phyloP scores from a whole-genome alignment of 2,797 vertebrate species.

The Protonibea diacanthus region DNA sequence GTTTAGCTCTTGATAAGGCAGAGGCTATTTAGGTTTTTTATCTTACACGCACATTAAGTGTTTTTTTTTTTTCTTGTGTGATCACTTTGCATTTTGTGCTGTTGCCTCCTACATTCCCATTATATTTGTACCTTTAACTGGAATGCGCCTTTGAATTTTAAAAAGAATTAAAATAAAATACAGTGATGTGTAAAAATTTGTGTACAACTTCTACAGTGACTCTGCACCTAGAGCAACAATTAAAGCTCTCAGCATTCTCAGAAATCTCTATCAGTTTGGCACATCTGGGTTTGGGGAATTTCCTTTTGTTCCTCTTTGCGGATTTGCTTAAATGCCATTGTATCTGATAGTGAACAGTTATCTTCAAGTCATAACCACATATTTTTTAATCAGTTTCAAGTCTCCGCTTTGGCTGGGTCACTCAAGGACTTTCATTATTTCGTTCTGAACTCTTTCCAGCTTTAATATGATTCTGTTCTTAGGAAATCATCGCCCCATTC shows the following conservation, averaged over 20 bases:
- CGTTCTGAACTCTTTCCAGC: slow-evolving; percentile 25
- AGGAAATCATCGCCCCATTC: background rate
- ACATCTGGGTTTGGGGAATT: background rate
- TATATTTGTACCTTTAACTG: background rate
- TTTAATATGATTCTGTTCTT: slow-evolving; percentile 20
- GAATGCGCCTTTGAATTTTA: background rate
- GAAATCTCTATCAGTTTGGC: background rate
- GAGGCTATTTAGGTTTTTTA: too few species aligned
- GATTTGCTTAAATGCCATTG: slow-evolving; percentile 7
- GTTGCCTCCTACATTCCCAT: background rate
- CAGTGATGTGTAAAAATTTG: background rate
- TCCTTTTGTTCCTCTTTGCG: slow-evolving; percentile 18
- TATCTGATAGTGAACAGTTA: slow-evolving; percentile 6
- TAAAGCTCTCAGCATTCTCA: slow-evolving; percentile 24
- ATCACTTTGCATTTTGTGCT: background rate
- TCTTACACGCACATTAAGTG: background rate
- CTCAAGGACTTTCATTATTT: slow-evolving; percentile 16
- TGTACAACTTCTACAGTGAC: background rate
- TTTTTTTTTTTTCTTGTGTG: background rate
- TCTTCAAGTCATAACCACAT: slow-evolving; percentile 17
- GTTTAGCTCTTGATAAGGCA: too few species aligned
- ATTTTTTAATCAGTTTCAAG: slow-evolving; percentile 23
- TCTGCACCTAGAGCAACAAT: background rate
- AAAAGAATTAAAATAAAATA: background rate
- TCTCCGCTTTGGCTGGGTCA: background rate